Percentiles rank a stretch among this genome's conserved stretches.
Evolutionary conservation across 1,140 invertebrate species (phyloP).

Genomic region (Trichonephila clavipes): DNA sequence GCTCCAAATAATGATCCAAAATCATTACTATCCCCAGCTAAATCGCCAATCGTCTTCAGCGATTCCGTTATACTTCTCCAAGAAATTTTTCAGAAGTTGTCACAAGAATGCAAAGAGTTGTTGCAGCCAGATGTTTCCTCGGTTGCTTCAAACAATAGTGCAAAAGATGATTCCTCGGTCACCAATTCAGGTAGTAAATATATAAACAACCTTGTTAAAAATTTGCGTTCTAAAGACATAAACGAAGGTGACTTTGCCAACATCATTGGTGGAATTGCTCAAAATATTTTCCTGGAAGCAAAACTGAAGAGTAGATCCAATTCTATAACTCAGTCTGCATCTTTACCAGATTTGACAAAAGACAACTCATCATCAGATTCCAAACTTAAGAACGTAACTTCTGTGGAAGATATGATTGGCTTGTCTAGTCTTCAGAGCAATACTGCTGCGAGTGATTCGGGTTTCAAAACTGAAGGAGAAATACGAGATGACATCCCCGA

Average conservation of each 20-base stretch:
- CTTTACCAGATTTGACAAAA: conserved; percentile 53
- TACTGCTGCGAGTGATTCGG: neutral
- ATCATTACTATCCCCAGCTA: neutral
- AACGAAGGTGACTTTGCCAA: conserved; percentile 62
- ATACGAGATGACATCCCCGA: neutral
- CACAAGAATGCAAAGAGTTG: conserved; percentile 64
- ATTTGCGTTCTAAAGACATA: conserved; percentile 40
- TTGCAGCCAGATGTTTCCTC: conserved; percentile 13
- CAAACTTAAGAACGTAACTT: neutral
- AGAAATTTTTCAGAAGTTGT: conserved; percentile 72
- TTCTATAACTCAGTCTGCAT: neutral
- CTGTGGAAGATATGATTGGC: neutral
- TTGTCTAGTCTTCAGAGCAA: neutral
- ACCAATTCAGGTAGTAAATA: conserved; percentile 31
- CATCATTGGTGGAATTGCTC: conserved; percentile 65
- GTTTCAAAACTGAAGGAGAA: neutral
- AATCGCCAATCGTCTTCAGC: conserved; percentile 50
- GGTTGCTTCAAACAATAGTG: neutral
- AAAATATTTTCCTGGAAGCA: conserved; percentile 66
- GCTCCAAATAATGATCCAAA: neutral
- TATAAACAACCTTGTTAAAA: conserved; percentile 54
- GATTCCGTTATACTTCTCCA: conserved; percentile 66
- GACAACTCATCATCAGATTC: neutral
- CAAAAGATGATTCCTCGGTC: neutral
- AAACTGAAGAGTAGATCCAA: conserved; percentile 12